These are phyloP conservation scores for Onthophagus taurus DNA, from an alignment of 1,140 invertebrate species.

Conservation along the genomic window DNA sequence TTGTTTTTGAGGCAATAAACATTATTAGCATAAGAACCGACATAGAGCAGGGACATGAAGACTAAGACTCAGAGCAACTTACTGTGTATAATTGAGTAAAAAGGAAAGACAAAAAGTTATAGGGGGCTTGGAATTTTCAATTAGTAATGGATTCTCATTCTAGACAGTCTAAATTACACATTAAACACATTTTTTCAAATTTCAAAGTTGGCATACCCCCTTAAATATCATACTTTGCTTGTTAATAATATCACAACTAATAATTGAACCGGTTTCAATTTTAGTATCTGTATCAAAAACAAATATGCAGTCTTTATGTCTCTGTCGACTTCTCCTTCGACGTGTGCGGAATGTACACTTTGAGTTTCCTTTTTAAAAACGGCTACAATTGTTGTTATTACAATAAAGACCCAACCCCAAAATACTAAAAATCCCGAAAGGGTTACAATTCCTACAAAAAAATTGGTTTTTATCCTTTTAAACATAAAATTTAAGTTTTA, in stretches of 20 bases:
- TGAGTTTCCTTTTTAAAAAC: constrained; percentile 79
- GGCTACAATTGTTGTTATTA: constrained; percentile 83
- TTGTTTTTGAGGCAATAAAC: too few relatives aligned
- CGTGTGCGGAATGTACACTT: constrained; percentile 34
- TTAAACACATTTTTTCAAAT: too few relatives aligned
- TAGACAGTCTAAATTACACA: too few relatives aligned
- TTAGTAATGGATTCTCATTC: too few relatives aligned
- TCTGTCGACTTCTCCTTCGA: constrained; percentile 36
- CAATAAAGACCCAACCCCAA: constrained; percentile 88
- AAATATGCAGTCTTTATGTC: constrained; percentile 67
- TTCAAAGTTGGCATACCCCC: too few relatives aligned
- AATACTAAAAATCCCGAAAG: constrained; percentile 87
- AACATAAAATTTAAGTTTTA: constrained; percentile 5
- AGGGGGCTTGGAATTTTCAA: too few relatives aligned
- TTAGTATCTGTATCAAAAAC: constrained; percentile 74
- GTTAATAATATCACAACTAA: constrained; percentile 79
- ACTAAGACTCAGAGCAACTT: too few relatives aligned
- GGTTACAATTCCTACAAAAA: constrained; percentile 62
- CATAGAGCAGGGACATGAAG: too few relatives aligned
- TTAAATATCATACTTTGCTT: constrained; percentile 60
- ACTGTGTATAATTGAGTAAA: too few relatives aligned
- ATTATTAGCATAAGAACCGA: too few relatives aligned
- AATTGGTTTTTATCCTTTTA: not conserved
- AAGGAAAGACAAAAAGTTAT: too few relatives aligned
- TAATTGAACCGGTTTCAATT: constrained; percentile 68